A percentile compares a stretch with the other conserved stretches of the same genome.
phyloP scores from a whole-genome alignment of 2,888 invertebrate species.

The Synanthedon andrenaeformis region DNA sequence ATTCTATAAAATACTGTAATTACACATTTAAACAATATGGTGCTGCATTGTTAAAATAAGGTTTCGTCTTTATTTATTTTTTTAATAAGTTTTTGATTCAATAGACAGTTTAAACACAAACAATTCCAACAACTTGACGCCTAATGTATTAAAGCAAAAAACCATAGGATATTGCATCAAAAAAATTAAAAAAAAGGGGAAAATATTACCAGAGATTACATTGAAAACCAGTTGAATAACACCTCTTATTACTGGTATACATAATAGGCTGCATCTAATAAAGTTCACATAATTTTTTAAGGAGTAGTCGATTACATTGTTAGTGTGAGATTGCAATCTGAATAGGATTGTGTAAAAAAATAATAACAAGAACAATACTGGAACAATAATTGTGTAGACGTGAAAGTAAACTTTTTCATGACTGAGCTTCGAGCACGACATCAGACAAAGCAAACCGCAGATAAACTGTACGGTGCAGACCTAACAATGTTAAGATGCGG shows the following conservation, averaged over 20 bases:
- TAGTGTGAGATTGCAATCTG: constrained; percentile 5
- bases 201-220: neutral
- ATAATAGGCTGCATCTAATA: neutral
- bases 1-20: too few relatives aligned
- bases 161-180: neutral
- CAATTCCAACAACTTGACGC: too few relatives aligned
- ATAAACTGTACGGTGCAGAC: constrained; percentile 27
- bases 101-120: too few relatives aligned
- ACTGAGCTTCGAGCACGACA: constrained; percentile 18
- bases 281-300: constrained; percentile 14
- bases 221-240: neutral
- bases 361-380: constrained; percentile 31
- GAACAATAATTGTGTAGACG: constrained; percentile 35
- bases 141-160: neutral
- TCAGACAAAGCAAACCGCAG: constrained; percentile 36
- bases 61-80: too few relatives aligned
- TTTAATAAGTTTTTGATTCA: too few relatives aligned
- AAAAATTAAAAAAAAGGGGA: neutral
- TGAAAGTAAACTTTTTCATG: constrained; percentile 52
- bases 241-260: neutral
- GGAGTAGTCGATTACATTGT: constrained; percentile 13
- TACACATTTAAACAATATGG: too few relatives aligned
- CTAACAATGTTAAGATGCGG: constrained; percentile 2
- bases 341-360: constrained; percentile 26
- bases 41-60: too few relatives aligned